Evolutionary conservation across 2,113 vertebrate genomes (phyloP).

Genomic region (Aleadryas rufinucha): DNA sequence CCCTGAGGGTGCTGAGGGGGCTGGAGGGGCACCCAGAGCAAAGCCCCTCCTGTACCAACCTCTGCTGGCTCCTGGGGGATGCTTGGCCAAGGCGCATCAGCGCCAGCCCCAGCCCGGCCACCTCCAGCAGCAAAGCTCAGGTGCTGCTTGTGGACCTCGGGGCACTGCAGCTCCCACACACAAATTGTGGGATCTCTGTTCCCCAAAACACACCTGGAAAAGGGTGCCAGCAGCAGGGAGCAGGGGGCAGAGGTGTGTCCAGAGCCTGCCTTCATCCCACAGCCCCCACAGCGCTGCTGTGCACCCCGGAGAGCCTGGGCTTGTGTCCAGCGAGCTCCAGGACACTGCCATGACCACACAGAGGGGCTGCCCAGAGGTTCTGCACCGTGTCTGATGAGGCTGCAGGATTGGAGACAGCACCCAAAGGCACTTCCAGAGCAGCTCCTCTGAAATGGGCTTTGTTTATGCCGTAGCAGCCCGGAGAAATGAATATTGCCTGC

Average conservation of each 20-base stretch:
- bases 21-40: background rate
- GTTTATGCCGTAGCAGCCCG: background rate
- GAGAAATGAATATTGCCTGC: background rate
- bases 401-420: background rate
- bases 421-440: background rate
- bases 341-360: rapidly evolving
- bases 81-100: rapidly evolving
- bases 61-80: background rate
- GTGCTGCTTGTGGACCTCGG: rapidly evolving
- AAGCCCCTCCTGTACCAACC: background rate
- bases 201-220: background rate
- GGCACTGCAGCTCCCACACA: background rate
- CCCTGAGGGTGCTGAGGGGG: background rate
- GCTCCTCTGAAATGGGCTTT: background rate
- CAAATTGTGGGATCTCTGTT: rapidly evolving
- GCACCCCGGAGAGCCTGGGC: rapidly evolving
- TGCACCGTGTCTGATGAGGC: rapidly evolving
- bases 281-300: rapidly evolving
- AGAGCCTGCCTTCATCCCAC: background rate
- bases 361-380: background rate
- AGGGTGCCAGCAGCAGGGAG: background rate
- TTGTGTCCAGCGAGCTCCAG: rapidly evolving
- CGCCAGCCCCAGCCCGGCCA: rapidly evolving
- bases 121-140: rapidly evolving
- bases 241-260: rapidly evolving